These are phyloP conservation scores for Etheostoma cragini DNA, from an alignment of 2,113 vertebrate genomes.

Conservation along the genomic window DNA sequence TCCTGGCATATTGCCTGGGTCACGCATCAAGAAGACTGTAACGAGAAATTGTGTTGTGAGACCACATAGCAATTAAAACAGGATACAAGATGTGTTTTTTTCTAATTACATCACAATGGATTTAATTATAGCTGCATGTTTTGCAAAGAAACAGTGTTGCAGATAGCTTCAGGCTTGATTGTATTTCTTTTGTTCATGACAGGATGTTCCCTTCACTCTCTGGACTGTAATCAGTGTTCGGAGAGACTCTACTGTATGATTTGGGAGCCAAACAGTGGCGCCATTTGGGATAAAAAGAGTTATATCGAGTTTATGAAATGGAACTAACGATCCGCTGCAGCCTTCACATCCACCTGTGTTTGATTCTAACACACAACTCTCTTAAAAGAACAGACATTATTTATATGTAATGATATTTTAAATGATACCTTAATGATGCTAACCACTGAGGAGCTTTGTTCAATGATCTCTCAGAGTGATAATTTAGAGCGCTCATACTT, in stretches of 20 bases:
- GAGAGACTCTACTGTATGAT: neutral
- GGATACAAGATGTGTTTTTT: slow-evolving; percentile 59
- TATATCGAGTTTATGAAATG: slow-evolving; percentile 19
- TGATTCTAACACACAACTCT: slow-evolving; percentile 6
- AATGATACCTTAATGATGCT: slow-evolving; percentile 10
- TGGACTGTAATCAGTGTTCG: slow-evolving; percentile 30
- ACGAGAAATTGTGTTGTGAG: slow-evolving; percentile 64
- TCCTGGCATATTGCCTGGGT: slow-evolving; percentile 68
- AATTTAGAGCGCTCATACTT: neutral
- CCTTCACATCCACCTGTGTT: neutral
- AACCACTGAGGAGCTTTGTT: neutral
- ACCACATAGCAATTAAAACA: slow-evolving; percentile 80
- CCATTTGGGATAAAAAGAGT: slow-evolving; percentile 10
- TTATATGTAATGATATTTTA: slow-evolving; percentile 5
- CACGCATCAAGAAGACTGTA: slow-evolving; percentile 67
- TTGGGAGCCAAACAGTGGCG: neutral
- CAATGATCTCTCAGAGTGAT: neutral
- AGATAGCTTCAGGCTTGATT: slow-evolving; percentile 38
- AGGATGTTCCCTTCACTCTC: slow-evolving; percentile 42
- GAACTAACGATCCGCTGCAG: slow-evolving; percentile 23
- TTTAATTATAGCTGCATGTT: slow-evolving; percentile 74
- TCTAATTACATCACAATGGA: slow-evolving; percentile 78
- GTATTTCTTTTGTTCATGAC: slow-evolving; percentile 55
- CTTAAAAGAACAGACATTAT: slow-evolving; percentile 14
- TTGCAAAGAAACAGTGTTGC: slow-evolving; percentile 42